Evolutionary conservation across 2,113 vertebrate genomes (phyloP).

Genomic region (Hiodon alosoides): DNA sequence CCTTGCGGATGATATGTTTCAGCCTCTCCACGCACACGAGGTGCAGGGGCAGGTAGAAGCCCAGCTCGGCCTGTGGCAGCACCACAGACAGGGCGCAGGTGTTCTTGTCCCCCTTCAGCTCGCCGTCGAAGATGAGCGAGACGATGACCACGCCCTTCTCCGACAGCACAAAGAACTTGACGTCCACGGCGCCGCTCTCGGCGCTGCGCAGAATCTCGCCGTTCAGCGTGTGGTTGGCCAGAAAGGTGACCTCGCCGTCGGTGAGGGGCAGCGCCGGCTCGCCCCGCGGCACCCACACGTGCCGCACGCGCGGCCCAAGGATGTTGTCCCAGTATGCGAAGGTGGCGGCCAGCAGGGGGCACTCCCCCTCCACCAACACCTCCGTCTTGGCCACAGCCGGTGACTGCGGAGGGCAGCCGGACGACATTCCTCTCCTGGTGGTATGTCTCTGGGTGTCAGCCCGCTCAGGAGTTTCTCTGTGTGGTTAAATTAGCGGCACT

Average conservation of each 20-base stretch:
- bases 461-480: too few species aligned
- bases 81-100: constrained; percentile 93
- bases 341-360: constrained; percentile 89
- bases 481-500: background rate
- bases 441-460: background rate
- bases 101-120: constrained; percentile 94
- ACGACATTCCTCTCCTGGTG: constrained; percentile 67
- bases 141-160: constrained; percentile 96
- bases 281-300: constrained; percentile 90
- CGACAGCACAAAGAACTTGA: constrained; percentile 94
- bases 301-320: constrained; percentile 86
- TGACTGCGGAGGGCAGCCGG: constrained; percentile 87
- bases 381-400: constrained; percentile 94
- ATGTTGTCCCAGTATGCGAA: constrained; percentile 99
- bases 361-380: constrained; percentile 78
- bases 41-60: constrained; percentile 91
- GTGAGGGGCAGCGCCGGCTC: constrained; percentile 73
- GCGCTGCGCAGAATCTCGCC: constrained; percentile 95
- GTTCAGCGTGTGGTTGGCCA: constrained; percentile 95
- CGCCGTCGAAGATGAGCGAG: constrained; percentile 94
- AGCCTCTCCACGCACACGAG: constrained; percentile 87
- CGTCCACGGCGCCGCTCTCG: constrained; percentile 90
- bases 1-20: constrained; percentile 90
- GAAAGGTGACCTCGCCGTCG: constrained; percentile 90
- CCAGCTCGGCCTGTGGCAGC: constrained; percentile 84